Evolutionary conservation across 2,888 invertebrate species (phyloP).

Genomic region (Napeogenes inachia): DNA sequence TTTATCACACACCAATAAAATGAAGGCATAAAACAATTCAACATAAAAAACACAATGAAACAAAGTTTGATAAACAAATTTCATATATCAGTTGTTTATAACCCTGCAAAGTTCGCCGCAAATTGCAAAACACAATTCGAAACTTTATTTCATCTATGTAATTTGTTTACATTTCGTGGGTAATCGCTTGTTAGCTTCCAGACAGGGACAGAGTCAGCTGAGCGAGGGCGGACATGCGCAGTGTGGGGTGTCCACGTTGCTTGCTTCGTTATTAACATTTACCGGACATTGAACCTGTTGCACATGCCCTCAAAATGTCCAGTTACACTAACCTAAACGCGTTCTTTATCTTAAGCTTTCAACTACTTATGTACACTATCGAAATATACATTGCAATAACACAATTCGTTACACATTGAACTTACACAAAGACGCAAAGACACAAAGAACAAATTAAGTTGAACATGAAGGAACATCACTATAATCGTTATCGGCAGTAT

Average conservation of each 20-base stretch:
- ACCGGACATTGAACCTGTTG: conserved; percentile 7
- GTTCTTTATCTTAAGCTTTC: no score
- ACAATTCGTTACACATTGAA: no score
- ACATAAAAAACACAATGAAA: no score
- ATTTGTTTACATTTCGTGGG: conserved; percentile 4
- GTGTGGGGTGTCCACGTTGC: conserved; percentile 12
- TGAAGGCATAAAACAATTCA: no score
- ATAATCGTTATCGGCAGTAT: conserved; percentile 40
- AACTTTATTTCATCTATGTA: conserved; percentile 1
- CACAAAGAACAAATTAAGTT: conserved; percentile 6
- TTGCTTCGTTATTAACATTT: neutral
- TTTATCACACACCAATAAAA: no score
- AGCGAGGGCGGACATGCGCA: conserved; percentile 23
- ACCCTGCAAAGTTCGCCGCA: no score
- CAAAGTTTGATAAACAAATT: no score
- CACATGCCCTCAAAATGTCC: neutral
- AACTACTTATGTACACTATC: no score
- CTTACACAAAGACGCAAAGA: no score
- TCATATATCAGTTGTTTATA: no score
- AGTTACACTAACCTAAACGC: neutral
- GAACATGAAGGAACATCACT: conserved; percentile 26
- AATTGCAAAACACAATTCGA: neutral
- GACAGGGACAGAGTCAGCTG: conserved; percentile 39
- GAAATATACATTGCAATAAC: no score
- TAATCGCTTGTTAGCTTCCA: conserved; percentile 4